Evolutionary conservation across 2,888 invertebrate species (phyloP).

Genomic region (Taenaris catops): DNA sequence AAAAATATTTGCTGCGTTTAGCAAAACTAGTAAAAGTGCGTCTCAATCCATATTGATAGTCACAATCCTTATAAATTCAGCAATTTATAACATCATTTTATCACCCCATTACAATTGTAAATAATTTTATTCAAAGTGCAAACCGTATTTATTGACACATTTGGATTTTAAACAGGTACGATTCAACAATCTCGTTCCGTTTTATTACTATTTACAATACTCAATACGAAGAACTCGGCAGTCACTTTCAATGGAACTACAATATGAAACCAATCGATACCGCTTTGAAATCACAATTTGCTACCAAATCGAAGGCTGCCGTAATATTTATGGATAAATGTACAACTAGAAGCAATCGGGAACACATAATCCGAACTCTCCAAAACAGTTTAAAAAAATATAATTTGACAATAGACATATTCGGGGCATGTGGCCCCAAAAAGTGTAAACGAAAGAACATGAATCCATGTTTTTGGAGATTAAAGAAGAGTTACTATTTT

Average conservation of each 20-base stretch:
- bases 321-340: conserved; percentile 58
- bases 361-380: conserved; percentile 49
- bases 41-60: too few species aligned
- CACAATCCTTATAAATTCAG: too few species aligned
- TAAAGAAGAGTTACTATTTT: conserved; percentile 82
- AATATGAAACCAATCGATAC: conserved; percentile 34
- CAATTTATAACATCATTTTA: too few species aligned
- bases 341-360: conserved; percentile 41
- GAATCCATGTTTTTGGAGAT: conserved; percentile 48
- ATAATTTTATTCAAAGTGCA: too few species aligned
- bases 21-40: too few species aligned
- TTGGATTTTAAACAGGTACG: conserved; percentile 29
- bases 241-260: conserved; percentile 35
- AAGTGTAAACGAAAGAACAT: conserved; percentile 43
- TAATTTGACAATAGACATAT: conserved; percentile 68
- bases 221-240: conserved; percentile 35
- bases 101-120: too few species aligned
- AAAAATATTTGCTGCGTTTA: too few species aligned
- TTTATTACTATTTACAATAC: conserved; percentile 41
- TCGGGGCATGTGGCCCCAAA: conserved; percentile 67
- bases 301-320: conserved; percentile 46
- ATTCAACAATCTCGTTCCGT: conserved; percentile 46
- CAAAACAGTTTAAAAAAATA: conserved; percentile 52
- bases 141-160: too few species aligned
- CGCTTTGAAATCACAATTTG: conserved; percentile 32